Base-by-base conservation (phyloP, 2,888 invertebrate species). In the Phortica okadai region DNA sequence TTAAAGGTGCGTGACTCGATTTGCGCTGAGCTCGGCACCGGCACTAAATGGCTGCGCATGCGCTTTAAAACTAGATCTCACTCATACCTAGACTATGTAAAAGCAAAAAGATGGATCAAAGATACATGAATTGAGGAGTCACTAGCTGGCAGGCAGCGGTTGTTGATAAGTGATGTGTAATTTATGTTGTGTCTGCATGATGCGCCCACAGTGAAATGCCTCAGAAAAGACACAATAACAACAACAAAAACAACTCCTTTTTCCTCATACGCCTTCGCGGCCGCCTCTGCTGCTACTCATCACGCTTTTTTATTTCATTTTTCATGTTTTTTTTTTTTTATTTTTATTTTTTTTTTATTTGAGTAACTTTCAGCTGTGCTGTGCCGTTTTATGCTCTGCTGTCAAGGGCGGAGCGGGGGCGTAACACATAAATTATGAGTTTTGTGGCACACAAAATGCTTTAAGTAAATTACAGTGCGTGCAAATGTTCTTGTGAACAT, bases 401-500 rank as follows among this genome's bases (percentile, higher is more conserved):
- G 33, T 69, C 69, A 21, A 33, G n/a, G 25, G 41, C 33, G 62
- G 16, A 62, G 54, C 70, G 44, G 54, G 86, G 86, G 86, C 86
- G 86, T 86, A 86, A 80, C 88, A 79, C 74, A 86, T 87, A 86
- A 86, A 86, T 88, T 88, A 86, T 87, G 88, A 88, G 88, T 84
- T 86, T 88, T 88, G 88, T 88, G 81, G 77, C 70, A 78, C 77
- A 81, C 81, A 79, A 80, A 85, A 88, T 88, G 86, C 84, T 88
- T 86, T 72, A 88, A 86, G 86, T 86, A 86, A 86, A 86, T 88
- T 86, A 86, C 86, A 86, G 86, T 86, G 86, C 88, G 86, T 86
- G 86, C 88, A 86, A 86, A 86, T 86, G 88, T 88, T 88, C 86
- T 88, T 86, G 86, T 88, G 86, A 86, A 86, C 86, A 86, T 87